Base-by-base conservation (phyloP, 2,888 invertebrate genomes). In the Cecidostiba fungosa region DNA sequence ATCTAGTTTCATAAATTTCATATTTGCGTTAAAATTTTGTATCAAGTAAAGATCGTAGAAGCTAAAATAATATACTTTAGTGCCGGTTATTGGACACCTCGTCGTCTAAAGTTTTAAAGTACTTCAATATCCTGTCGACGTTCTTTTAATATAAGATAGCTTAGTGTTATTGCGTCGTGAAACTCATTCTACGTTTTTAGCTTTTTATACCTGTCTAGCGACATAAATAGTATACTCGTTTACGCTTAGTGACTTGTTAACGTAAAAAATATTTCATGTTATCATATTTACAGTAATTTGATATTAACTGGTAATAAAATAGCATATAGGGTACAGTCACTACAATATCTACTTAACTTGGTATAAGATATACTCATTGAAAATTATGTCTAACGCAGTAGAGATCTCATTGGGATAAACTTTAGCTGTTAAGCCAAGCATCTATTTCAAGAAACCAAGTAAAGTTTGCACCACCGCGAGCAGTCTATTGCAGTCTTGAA, bases 391-490 rank as follows among this genome's bases (percentile, higher is more conserved):
- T 29, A 32, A 3, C 32, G 39, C 70, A n/a, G 39, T 32, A 36
- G 14, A 62, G 26, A 69, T 32, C 43, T 36, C 36, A 70, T 16
- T 50, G 29, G 36, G 36, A 79, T 79, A n/a, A 79, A 79, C 50
- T 70, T 79, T 70, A 79, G 54, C 70, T 70, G 36, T 79, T 79
- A 54, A 79, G 36, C 50, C 16, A 54, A 80, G 54, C 54, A 80
- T 80, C 54, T 23, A 72, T 80, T 80, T 59, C 80, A 43, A 66
- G 19, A 5, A 72, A 80, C 23, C 66, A 43, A 66, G 29, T 78
- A 43, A 66, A 78, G 29, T 78, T 78, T 19, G 29, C 29, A 19
- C 66, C 66, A 36, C 66, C 19, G 43, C 50, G 66, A 43, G 26
- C 19, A 26, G 4, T 10, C 3, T 62, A n/a, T 19, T 69, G 69